phyloP scores from a whole-genome alignment of 2,888 invertebrate species.

The Gari tellinella region DNA sequence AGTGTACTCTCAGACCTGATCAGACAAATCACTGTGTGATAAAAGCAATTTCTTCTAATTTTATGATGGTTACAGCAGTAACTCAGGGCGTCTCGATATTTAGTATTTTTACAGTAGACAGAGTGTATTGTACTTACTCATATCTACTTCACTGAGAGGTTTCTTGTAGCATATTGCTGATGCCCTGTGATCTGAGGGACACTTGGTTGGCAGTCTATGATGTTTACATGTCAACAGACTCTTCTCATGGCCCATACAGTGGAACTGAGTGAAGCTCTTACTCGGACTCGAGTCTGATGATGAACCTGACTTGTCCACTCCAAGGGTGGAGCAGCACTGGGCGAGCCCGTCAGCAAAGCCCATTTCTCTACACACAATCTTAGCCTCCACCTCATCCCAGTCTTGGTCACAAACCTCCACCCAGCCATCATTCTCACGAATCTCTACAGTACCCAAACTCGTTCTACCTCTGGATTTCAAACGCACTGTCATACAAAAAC shows the following conservation, averaged over 20 bases:
- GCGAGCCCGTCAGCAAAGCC: slow-evolving; percentile 69
- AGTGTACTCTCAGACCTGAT: no score
- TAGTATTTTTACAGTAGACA: neutral
- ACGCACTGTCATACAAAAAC: slow-evolving; percentile 50
- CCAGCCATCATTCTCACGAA: slow-evolving; percentile 65
- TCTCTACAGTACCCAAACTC: slow-evolving; percentile 68
- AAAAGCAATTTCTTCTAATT: no score
- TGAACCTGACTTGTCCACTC: slow-evolving; percentile 38
- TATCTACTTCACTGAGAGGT: slow-evolving; percentile 32
- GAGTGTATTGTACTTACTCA: slow-evolving; percentile 20
- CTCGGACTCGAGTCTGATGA: slow-evolving; percentile 27
- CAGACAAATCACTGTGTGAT: no score
- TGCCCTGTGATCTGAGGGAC: slow-evolving; percentile 58
- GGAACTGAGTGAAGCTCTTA: slow-evolving; percentile 54
- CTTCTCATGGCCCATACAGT: slow-evolving; percentile 57
- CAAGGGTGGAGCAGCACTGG: slow-evolving; percentile 67
- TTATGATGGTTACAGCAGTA: no score
- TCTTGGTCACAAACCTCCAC: slow-evolving; percentile 70
- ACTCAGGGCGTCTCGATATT: no score
- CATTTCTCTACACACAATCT: slow-evolving; percentile 71
- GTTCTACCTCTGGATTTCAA: slow-evolving; percentile 68
- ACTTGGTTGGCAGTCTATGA: slow-evolving; percentile 31
- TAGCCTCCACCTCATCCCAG: slow-evolving; percentile 71
- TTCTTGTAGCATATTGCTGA: slow-evolving; percentile 64
- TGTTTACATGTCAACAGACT: slow-evolving; percentile 55